Evolutionary conservation across 2,888 invertebrate genomes (phyloP), one percentile per base, ranked within the genome.

Genomic region (Thumatha senex): DNA sequence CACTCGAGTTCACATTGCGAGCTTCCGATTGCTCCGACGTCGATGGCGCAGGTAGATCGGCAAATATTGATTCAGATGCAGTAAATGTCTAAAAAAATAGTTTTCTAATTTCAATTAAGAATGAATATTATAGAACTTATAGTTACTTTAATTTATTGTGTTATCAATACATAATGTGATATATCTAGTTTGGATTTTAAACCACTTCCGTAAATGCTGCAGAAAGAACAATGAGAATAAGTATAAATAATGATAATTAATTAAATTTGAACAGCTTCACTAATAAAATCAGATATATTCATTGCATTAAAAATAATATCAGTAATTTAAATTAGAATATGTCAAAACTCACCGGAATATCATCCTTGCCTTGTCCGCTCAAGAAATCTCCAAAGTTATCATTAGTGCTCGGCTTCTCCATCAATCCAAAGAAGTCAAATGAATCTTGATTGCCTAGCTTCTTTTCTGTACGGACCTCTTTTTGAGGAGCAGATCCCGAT

Each of bases 371-470:
- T 15, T 79, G 73, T n/a, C 82, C 82, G 42, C 86, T 82, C 3
- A 90, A 71, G 61, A 92, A 92, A 63, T 91, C 91, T 1, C 91
- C 92, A 48, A 92, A 92, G 8, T 80, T 69, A 47, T 90, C 90
- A 46, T 89, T 90, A 10, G 40, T 40, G 1, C 75, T 68, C 39
- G 70, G 82, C 84, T 93, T 96, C 94, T 79, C 90, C 89, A 85
- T 83, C 84, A 89, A 81, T n/a, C 91, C 90, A 57, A 92, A 92
- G 79, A 92, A 90, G 56, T 95, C 95, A 39, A 94, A 93, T 0
- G 93, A 92, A 72, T 92, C 93, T 29, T 83, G 83, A 51, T 67
- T 82, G 59, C 84, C 83, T 14, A 89, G 48, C 48, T 86, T 85
- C 48, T 73, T 79, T 51, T 78, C 80, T 0, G 56, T 30, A 39